Conservation (phyloP, 2,888 invertebrate species). For the Nemotelus pantherinus region DNA sequence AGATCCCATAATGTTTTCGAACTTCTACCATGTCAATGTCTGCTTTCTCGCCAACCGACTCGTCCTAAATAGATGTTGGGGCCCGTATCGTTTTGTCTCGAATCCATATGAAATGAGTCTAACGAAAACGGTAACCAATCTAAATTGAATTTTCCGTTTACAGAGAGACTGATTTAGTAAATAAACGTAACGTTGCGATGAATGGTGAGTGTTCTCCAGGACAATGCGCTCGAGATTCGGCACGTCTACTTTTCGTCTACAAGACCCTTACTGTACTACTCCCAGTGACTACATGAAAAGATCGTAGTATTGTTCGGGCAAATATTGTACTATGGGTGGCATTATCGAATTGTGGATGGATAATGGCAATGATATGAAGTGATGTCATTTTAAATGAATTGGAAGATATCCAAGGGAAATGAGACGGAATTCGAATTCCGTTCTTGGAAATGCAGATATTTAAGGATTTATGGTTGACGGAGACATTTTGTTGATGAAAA, state of each 20-base stretch:
- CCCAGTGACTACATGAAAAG: neutral
- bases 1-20: too few species aligned
- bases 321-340: neutral
- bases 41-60: too few species aligned
- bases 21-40: too few species aligned
- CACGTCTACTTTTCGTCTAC: neutral
- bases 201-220: neutral
- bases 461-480: too few species aligned
- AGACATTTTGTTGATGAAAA: too few species aligned
- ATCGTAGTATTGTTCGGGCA: neutral
- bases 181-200: conserved; percentile 1
- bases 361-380: conserved; percentile 23
- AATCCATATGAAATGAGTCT: conserved; percentile 25
- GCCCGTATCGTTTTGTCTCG: conserved; percentile 21
- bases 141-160: conserved; percentile 42
- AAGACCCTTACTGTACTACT: neutral
- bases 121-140: conserved; percentile 33
- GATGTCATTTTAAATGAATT: conserved; percentile 4
- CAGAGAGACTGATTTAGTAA: conserved; percentile 18
- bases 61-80: neutral
- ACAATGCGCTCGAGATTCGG: neutral
- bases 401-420: neutral
- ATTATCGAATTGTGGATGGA: conserved; percentile 19
- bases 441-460: too few species aligned
- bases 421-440: neutral